Percentiles rank a stretch among this genome's conserved stretches.
Conservation (phyloP, 2,888 invertebrate species). For the Hoplodrina blanda region DNA sequence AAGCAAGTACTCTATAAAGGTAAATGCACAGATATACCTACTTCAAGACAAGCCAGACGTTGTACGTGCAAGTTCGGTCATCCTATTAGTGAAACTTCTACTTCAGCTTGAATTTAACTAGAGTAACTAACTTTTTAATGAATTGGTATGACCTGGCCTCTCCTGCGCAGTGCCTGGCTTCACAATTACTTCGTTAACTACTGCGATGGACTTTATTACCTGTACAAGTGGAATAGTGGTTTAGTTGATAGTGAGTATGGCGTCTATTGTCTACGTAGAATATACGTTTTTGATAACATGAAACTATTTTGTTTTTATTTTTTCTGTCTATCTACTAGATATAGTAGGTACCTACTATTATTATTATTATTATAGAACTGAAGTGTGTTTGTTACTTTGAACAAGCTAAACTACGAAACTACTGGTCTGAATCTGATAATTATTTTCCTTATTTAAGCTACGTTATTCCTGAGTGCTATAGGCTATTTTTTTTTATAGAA, state of each 20-base stretch:
- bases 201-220: constrained; percentile 24
- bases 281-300: no score
- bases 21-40: background rate
- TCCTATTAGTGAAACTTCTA: constrained; percentile 44
- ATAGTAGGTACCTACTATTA: no score
- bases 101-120: constrained; percentile 26
- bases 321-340: no score
- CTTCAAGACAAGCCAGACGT: background rate
- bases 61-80: constrained; percentile 36
- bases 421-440: no score
- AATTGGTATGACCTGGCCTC: constrained; percentile 33
- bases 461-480: no score
- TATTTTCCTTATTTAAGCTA: no score
- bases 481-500: no score
- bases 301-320: no score
- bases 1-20: background rate
- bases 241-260: background rate
- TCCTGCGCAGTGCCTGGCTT: constrained; percentile 1
- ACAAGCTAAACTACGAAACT: no score
- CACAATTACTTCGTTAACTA: constrained; percentile 36
- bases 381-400: no score
- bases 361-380: no score
- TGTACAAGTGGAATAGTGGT: background rate
- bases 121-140: constrained; percentile 50
- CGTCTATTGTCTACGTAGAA: no score